Percentiles rank a stretch among this genome's conserved stretches.
These are phyloP conservation scores for Poecilus cupreus DNA, from an alignment of 2,888 invertebrate species.

Conservation along the genomic window DNA sequence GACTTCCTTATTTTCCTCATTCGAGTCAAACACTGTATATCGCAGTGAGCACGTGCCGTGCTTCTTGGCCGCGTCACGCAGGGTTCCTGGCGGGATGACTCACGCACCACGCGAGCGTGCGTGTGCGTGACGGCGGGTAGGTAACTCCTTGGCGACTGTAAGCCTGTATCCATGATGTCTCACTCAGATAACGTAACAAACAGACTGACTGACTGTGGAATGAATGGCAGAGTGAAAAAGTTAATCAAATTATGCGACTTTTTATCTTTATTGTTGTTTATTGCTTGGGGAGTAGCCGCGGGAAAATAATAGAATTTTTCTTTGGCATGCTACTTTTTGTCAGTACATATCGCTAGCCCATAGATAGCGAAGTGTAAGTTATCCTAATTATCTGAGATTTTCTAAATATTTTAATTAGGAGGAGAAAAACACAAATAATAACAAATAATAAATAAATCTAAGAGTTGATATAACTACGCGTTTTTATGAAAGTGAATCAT, in stretches of 20 bases:
- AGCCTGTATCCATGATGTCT: neutral
- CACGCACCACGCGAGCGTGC: neutral
- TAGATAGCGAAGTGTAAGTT: too few species aligned
- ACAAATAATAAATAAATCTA: too few species aligned
- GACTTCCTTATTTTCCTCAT: slow-evolving; percentile 28
- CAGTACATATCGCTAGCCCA: too few species aligned
- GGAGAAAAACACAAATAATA: too few species aligned
- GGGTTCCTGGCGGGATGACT: neutral
- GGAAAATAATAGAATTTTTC: neutral
- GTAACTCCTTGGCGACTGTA: neutral
- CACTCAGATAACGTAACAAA: slow-evolving; percentile 3
- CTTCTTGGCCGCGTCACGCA: slow-evolving; percentile 18
- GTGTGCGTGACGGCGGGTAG: slow-evolving; percentile 14
- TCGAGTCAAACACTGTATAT: neutral
- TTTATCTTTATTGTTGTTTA: slow-evolving; percentile 26
- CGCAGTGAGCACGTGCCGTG: neutral
- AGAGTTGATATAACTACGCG: too few species aligned
- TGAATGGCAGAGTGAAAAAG: neutral
- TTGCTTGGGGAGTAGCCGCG: neutral
- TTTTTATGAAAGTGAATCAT: too few species aligned
- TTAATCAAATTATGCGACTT: slow-evolving; percentile 23
- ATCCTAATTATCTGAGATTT: too few species aligned
- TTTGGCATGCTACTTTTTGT: too few species aligned
- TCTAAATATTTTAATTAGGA: too few species aligned
- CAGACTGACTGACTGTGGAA: slow-evolving; percentile 1